Percentiles rank a stretch among this genome's conserved stretches.
phyloP scores from a whole-genome alignment of 2,797 vertebrate genomes.

The Microctenopoma steveboyesi region DNA sequence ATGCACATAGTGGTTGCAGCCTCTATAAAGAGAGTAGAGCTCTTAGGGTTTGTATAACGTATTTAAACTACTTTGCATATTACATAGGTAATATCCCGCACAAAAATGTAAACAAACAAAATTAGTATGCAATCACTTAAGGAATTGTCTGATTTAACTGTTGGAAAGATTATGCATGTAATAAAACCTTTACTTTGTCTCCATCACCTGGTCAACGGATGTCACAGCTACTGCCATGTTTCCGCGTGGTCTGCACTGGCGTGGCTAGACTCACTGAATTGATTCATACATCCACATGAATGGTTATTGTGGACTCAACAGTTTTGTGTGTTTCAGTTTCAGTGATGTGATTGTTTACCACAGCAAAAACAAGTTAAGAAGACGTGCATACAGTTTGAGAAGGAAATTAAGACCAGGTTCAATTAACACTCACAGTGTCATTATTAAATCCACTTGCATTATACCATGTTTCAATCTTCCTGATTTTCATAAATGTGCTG shows the following conservation, averaged over 20 bases:
- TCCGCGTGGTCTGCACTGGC: too few relatives aligned
- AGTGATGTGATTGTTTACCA: conserved; percentile 75
- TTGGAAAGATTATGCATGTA: too few relatives aligned
- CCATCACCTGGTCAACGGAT: not conserved
- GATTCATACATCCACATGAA: too few relatives aligned
- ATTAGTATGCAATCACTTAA: not conserved
- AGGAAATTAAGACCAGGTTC: not conserved
- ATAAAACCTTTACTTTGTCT: too few relatives aligned
- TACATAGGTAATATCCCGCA: not conserved
- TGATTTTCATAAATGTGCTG: conserved; percentile 11
- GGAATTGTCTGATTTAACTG: too few relatives aligned
- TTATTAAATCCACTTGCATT: not conserved
- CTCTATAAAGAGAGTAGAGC: not conserved
- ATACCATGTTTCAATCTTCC: not conserved
- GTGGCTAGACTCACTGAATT: too few relatives aligned
- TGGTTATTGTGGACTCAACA: too few relatives aligned
- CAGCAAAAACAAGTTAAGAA: conserved; percentile 47
- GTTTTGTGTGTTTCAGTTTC: too few relatives aligned
- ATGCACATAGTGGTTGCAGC: not conserved
- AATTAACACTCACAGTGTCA: conserved; percentile 4
- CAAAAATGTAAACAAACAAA: not conserved
- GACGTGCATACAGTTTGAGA: conserved; percentile 38
- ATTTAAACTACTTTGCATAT: fast-evolving
- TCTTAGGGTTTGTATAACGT: too few relatives aligned
- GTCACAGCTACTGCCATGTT: not conserved